These are phyloP conservation scores for Latrodectus geometricus DNA, from an alignment of 1,140 invertebrate species.

Conservation along the genomic window DNA sequence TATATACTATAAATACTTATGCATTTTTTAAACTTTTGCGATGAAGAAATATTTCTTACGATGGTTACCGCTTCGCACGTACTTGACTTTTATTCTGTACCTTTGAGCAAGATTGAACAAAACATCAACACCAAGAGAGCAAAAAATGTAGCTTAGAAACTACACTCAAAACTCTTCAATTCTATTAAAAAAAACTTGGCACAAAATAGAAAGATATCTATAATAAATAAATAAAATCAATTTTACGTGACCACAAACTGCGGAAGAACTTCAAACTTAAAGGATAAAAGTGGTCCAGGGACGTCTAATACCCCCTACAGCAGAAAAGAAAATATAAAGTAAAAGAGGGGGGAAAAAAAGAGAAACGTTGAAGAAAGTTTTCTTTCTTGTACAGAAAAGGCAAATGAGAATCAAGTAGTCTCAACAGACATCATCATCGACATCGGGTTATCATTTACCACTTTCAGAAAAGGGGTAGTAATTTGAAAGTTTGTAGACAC, in stretches of 20 bases:
- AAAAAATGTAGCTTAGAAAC: not conserved
- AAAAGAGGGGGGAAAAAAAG: not conserved
- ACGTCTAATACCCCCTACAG: not conserved
- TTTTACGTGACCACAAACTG: conserved; percentile 50
- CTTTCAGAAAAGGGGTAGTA: conserved; percentile 21
- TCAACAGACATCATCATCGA: conserved; percentile 24
- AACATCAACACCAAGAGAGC: conserved; percentile 42
- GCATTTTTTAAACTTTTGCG: not conserved
- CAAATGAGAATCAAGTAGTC: conserved; percentile 18
- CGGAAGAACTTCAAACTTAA: conserved; percentile 16
- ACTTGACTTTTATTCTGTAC: conserved; percentile 32
- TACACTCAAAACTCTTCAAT: conserved; percentile 58
- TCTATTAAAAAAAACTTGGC: conserved; percentile 53
- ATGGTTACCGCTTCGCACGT: conserved; percentile 44
- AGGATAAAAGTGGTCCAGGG: not conserved
- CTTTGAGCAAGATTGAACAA: conserved; percentile 29
- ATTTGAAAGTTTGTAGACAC: conserved; percentile 47
- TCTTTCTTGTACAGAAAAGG: not conserved
- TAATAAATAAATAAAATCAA: conserved; percentile 39
- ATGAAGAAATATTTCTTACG: conserved; percentile 26
- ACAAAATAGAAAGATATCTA: conserved; percentile 27
- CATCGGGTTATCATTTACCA: conserved; percentile 28
- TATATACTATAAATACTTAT: not conserved
- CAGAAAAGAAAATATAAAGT: conserved; percentile 18
- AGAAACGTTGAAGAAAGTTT: not conserved